Evolutionary conservation across 1,140 invertebrate genomes (phyloP).

Genomic region (Eubasilissa regina): DNA sequence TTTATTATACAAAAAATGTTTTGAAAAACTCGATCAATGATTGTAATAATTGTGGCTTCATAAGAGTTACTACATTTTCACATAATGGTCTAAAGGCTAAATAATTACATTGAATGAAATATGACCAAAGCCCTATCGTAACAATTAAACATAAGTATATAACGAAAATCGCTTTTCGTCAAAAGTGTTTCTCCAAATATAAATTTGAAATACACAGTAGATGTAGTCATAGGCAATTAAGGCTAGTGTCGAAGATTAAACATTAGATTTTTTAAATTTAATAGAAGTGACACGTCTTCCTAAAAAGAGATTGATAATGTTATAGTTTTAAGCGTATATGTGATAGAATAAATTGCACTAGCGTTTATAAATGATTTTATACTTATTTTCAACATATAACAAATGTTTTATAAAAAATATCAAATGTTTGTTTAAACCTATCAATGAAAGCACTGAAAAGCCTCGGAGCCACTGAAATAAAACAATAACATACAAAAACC

Average conservation of each 20-base stretch:
- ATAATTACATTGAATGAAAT: slow-evolving; percentile 2
- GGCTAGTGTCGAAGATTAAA: slow-evolving; percentile 30
- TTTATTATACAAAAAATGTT: too few species aligned
- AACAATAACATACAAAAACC: too few species aligned
- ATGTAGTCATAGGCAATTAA: slow-evolving; percentile 38
- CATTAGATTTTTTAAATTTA: neutral
- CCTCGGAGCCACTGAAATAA: too few species aligned
- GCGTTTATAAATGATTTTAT: neutral
- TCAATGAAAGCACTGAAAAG: too few species aligned
- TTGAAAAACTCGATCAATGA: too few species aligned
- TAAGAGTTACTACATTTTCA: too few species aligned
- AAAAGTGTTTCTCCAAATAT: slow-evolving; percentile 9
- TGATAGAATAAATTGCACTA: neutral
- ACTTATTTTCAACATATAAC: neutral
- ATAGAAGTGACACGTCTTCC: slow-evolving; percentile 13
- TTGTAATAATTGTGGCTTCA: too few species aligned
- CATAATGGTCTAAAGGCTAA: neutral
- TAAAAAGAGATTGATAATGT: neutral
- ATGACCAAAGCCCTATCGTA: neutral
- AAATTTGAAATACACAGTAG: slow-evolving; percentile 39
- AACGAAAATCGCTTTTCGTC: neutral
- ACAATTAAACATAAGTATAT: neutral
- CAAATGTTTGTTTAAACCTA: too few species aligned
- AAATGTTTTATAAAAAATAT: neutral
- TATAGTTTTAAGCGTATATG: neutral